phyloP scores from a whole-genome alignment of 2,113 vertebrate genomes.

The Thunnus thynnus region DNA sequence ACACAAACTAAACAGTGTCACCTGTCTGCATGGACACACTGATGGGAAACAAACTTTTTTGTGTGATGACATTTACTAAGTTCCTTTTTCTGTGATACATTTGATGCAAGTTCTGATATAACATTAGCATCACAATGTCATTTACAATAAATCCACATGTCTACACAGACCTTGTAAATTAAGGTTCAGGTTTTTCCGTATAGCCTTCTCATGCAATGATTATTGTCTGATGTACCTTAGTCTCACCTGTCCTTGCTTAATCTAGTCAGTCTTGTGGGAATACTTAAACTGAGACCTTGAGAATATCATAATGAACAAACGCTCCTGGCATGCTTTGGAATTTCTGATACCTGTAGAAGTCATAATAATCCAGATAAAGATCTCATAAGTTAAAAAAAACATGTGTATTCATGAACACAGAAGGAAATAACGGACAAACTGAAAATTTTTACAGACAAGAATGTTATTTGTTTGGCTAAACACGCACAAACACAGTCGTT shows the following conservation, averaged over 20 bases:
- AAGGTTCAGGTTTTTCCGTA: not conserved
- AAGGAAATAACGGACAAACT: conserved; percentile 39
- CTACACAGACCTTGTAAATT: no score
- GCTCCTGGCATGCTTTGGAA: not conserved
- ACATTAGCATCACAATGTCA: not conserved
- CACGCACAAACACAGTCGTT: not conserved
- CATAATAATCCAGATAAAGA: not conserved
- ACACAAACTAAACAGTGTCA: no score
- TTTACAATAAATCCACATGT: no score
- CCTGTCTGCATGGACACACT: no score
- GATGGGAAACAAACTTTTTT: no score
- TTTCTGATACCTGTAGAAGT: not conserved
- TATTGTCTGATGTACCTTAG: not conserved
- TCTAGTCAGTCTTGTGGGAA: no score
- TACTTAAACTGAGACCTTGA: not conserved
- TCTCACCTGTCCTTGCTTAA: no score
- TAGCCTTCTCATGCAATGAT: not conserved
- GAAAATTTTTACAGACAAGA: not conserved
- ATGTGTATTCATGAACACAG: not conserved
- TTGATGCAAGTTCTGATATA: not conserved
- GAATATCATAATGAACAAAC: not conserved
- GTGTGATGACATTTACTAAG: not conserved
- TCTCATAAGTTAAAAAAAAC: not conserved
- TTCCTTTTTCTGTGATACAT: not conserved
- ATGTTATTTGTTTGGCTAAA: accelerated